These are phyloP conservation scores for Drepana arcuata DNA, from an alignment of 1,140 invertebrate species.

Conservation along the genomic window DNA sequence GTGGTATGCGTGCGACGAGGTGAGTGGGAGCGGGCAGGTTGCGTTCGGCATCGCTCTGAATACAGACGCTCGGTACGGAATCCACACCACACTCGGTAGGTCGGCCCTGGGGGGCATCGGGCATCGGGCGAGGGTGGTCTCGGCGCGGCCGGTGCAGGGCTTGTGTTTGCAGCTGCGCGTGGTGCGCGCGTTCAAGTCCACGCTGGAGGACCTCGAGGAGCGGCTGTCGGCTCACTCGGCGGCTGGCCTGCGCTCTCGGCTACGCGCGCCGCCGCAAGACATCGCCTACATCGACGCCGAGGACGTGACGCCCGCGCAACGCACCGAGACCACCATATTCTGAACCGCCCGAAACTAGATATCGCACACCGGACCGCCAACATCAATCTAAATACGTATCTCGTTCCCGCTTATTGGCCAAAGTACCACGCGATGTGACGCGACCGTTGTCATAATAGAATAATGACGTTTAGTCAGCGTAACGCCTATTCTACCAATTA, in stretches of 20 bases:
- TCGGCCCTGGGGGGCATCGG: slow-evolving; percentile 10
- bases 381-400: background rate
- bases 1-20: slow-evolving; percentile 24
- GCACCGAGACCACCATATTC: slow-evolving; percentile 70
- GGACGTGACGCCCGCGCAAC: slow-evolving; percentile 73
- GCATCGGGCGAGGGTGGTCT: slow-evolving; percentile 12
- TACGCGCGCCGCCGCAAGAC: slow-evolving; percentile 89
- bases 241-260: slow-evolving; percentile 94
- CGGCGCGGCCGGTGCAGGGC: slow-evolving; percentile 19
- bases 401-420: no score
- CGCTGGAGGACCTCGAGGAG: slow-evolving; percentile 99
- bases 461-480: no score
- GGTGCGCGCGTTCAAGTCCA: slow-evolving; percentile 99
- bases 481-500: no score
- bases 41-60: slow-evolving; percentile 37
- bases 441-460: no score
- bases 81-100: slow-evolving; percentile 60
- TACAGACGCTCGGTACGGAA: slow-evolving; percentile 40
- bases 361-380: slow-evolving; percentile 41
- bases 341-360: slow-evolving; percentile 52
- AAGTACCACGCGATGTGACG: no score
- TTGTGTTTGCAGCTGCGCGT: slow-evolving; percentile 96
- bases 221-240: slow-evolving; percentile 97
- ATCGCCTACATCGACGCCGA: slow-evolving; percentile 95
- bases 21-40: no score